Conservation (phyloP, 2,113 vertebrate species). For the Petaurus breviceps region DNA sequence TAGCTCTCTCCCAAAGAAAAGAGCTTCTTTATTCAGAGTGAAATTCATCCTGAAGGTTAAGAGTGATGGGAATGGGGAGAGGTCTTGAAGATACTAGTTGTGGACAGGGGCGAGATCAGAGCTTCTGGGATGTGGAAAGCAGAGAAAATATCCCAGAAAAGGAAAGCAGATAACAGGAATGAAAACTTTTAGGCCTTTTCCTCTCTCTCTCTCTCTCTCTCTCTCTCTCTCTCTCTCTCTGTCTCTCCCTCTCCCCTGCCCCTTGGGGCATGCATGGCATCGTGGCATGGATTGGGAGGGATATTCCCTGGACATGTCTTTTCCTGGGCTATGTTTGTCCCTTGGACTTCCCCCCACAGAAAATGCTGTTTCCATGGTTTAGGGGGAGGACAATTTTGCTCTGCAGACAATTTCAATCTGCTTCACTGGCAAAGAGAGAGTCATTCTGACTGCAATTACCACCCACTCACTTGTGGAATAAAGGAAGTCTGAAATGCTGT, state of each 20-base stretch:
- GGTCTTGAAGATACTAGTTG: neutral
- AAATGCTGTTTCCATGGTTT: neutral
- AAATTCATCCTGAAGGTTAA: neutral
- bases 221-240: too few species aligned
- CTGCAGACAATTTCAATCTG: neutral
- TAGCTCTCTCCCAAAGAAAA: neutral
- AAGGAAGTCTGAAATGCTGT: neutral
- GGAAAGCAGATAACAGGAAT: neutral
- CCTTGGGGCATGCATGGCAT: neutral
- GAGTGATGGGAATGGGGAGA: neutral
- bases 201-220: neutral
- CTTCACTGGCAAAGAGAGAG: neutral
- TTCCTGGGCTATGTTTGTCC: neutral
- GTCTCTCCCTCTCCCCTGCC: neutral
- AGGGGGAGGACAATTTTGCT: neutral
- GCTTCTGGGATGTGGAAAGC: neutral
- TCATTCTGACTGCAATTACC: neutral
- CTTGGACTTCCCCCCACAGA: neutral
- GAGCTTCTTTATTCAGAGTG: neutral
- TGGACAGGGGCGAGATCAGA: neutral
- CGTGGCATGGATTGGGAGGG: neutral
- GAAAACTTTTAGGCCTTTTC: neutral
- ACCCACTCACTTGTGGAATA: neutral
- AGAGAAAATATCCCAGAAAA: neutral
- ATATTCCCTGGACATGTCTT: neutral